Evolutionary conservation across 2,888 invertebrate genomes (phyloP), one percentile per base, ranked within the genome.

Genomic region (Heliconius ethilla): DNA sequence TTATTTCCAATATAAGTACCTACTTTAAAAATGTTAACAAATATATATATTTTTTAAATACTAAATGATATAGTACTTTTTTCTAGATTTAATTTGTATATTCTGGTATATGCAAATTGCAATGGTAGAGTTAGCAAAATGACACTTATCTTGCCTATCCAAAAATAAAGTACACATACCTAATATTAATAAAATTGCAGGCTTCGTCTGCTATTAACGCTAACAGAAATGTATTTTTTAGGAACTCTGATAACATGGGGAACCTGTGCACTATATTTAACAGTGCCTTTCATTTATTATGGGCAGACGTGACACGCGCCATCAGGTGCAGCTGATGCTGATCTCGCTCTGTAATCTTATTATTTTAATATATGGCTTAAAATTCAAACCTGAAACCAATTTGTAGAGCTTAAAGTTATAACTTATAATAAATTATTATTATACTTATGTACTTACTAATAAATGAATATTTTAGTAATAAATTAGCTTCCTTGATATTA

Each of bases 301-400:
- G 10, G n/a, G n/a, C 59, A 66, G 33, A 66, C 66, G 66, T 33
- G 67, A 33, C 37, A 10, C 13, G n/a, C 11, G 33, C 37, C 37
- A 11, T 37, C 66, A 67, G 66, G 66, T 67, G 37, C 66, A 67
- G n/a, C 5, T 67, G n/a, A n/a, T 37, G 67, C 37, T 37, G 33
- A 67, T 67, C 29, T 66, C 9, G 33, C 33, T 10, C 37, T 67
- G n/a, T 11, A 5, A 6, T 37, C 6, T n/a, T 2, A 10, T n/a
- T 67, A 29, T 67, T 66, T 59, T 59, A 59, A 11, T n/a, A 59
- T 11, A n/a, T 11, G n/a, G 4, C 11, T 59, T 59, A n/a, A n/a
- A 59, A 59, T 59, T 4, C n/a, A 4, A 59, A n/a, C 22, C 55
- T 27, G 27, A 27, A 27, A 27, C 27, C 27, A 1, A 1, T 1